Conservation (phyloP, 2,113 vertebrate genomes). For the Serilophus lunatus region DNA sequence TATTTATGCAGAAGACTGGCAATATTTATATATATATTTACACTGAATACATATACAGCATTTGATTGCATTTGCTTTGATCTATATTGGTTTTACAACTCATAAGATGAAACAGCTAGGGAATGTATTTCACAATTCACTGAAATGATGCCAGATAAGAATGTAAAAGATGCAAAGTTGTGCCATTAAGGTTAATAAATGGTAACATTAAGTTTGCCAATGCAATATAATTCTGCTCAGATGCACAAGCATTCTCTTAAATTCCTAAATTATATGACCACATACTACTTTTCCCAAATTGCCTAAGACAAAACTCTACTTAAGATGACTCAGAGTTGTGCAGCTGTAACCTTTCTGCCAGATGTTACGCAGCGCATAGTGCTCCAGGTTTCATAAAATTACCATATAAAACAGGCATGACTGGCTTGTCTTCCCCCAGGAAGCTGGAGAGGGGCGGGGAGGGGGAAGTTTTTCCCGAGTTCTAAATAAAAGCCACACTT, state of each 20-base stretch:
- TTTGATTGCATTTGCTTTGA: neutral
- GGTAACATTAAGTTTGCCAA: neutral
- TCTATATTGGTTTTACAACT: neutral
- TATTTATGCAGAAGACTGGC: neutral
- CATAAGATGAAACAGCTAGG: neutral
- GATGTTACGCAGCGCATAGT: neutral
- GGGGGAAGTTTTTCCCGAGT: neutral
- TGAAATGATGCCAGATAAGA: neutral
- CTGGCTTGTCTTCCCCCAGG: neutral
- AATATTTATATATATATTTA: neutral
- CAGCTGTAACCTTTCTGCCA: neutral
- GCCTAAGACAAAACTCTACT: neutral
- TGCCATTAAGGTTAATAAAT: neutral
- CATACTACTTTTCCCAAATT: neutral
- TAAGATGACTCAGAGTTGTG: neutral
- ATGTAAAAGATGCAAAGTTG: neutral
- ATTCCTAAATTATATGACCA: slow-evolving; percentile 19
- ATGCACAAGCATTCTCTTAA: neutral
- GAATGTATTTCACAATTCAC: neutral
- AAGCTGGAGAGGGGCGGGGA: neutral
- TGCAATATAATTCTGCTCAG: neutral
- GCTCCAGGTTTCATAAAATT: neutral
- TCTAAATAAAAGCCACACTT: neutral
- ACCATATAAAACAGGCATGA: neutral
- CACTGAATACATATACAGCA: neutral